Percentiles rank a stretch among this genome's conserved stretches.
Conservation (phyloP, 2,113 vertebrate genomes). For the Eclectus roratus region DNA sequence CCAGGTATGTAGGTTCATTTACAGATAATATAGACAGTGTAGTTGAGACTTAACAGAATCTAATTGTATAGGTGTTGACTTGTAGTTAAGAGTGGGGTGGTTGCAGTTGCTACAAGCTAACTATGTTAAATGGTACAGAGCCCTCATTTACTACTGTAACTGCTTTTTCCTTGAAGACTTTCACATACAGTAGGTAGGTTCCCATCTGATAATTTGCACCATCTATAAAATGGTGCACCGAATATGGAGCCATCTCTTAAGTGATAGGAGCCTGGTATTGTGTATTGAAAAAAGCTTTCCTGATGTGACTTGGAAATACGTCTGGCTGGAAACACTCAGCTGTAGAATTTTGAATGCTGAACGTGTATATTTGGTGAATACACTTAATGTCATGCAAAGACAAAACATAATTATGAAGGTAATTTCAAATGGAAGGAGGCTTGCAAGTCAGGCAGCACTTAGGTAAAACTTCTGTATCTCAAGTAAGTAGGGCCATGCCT, state of each 20-base stretch:
- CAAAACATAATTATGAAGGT: background rate
- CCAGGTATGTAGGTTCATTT: slow-evolving; percentile 79
- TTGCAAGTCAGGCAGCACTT: background rate
- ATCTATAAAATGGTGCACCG: background rate
- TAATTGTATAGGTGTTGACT: background rate
- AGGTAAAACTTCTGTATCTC: background rate
- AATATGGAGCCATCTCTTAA: background rate
- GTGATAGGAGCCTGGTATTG: background rate
- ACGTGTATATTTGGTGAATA: background rate
- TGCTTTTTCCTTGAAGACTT: background rate
- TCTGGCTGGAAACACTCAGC: background rate
- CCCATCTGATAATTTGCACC: background rate
- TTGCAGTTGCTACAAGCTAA: background rate
- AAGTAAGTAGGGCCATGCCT: background rate
- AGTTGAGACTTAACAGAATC: background rate
- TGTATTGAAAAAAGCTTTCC: background rate
- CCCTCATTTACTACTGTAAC: background rate
- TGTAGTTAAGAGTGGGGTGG: background rate
- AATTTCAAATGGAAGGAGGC: background rate
- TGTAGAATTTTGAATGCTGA: background rate
- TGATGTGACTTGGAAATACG: accelerated
- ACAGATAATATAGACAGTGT: background rate
- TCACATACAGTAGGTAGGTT: background rate
- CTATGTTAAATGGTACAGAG: background rate
- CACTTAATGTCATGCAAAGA: background rate